These are phyloP conservation scores for Orius laevigatus DNA, from an alignment of 1,140 invertebrate species.

Conservation along the genomic window DNA sequence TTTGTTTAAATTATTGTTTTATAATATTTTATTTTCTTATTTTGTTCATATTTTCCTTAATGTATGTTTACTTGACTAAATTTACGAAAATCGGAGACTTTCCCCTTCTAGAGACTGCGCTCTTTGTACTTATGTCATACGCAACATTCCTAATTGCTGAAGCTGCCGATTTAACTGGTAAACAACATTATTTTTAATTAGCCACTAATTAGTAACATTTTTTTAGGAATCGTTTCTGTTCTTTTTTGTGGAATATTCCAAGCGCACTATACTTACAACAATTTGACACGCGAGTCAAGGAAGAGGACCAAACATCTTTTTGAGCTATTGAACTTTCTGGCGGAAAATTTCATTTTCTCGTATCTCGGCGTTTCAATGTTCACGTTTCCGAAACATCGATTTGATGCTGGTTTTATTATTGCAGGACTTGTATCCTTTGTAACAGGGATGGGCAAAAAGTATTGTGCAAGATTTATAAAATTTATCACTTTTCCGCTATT, in stretches of 20 bases:
- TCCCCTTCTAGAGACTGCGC: slow-evolving; percentile 85
- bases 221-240: slow-evolving; percentile 80
- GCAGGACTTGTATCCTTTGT: slow-evolving; percentile 80
- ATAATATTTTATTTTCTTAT: background rate
- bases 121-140: slow-evolving; percentile 97
- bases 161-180: slow-evolving; percentile 84
- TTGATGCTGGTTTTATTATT: slow-evolving; percentile 81
- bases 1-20: slow-evolving; percentile 29
- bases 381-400: slow-evolving; percentile 89
- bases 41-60: slow-evolving; percentile 26
- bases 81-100: slow-evolving; percentile 88
- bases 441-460: background rate
- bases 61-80: slow-evolving; percentile 62
- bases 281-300: slow-evolving; percentile 76
- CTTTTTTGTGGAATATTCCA: slow-evolving; percentile 98
- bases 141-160: slow-evolving; percentile 93
- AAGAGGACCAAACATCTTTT: slow-evolving; percentile 87
- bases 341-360: slow-evolving; percentile 97
- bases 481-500: no score
- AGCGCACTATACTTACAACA: slow-evolving; percentile 98
- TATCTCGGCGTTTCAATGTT: slow-evolving; percentile 99
- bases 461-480: no score
- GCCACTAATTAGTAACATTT: background rate
- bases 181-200: slow-evolving; percentile 1
- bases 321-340: slow-evolving; percentile 88